phyloP scores from a whole-genome alignment of 2,888 invertebrate species.

The Brachypterus glaber region DNA sequence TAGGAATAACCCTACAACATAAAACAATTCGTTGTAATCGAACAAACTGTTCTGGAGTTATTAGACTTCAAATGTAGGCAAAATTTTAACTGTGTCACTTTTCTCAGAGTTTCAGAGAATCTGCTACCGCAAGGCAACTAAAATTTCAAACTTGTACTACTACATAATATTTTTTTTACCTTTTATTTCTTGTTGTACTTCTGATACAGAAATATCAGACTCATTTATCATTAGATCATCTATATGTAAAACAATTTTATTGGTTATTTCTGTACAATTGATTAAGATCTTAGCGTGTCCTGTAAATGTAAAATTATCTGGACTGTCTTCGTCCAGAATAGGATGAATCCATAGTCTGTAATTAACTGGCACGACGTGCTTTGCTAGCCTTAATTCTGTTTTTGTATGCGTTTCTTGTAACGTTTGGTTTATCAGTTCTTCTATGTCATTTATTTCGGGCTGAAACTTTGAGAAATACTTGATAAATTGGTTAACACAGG shows the following conservation, averaged over 20 bases:
- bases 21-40: too few relatives aligned
- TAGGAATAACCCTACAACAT: too few relatives aligned
- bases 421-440: constrained; percentile 33
- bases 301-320: constrained; percentile 34
- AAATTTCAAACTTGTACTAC: too few relatives aligned
- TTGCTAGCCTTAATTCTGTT: constrained; percentile 31
- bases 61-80: too few relatives aligned
- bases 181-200: too few relatives aligned
- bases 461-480: constrained; percentile 28
- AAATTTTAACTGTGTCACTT: too few relatives aligned
- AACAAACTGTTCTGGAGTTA: too few relatives aligned
- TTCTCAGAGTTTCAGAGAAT: too few relatives aligned
- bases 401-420: constrained; percentile 27
- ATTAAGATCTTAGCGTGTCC: constrained; percentile 33
- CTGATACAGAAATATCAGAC: constrained; percentile 28
- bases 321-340: constrained; percentile 29
- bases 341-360: constrained; percentile 35
- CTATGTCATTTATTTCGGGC: constrained; percentile 31
- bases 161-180: too few relatives aligned
- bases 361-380: constrained; percentile 27
- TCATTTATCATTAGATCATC: constrained; percentile 30
- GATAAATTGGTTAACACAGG: too few relatives aligned
- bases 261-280: constrained; percentile 30
- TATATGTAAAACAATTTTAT: constrained; percentile 33
- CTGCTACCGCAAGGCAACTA: too few relatives aligned